Conservation (phyloP, 2,888 invertebrate species). For the Apodemia hepburni region DNA sequence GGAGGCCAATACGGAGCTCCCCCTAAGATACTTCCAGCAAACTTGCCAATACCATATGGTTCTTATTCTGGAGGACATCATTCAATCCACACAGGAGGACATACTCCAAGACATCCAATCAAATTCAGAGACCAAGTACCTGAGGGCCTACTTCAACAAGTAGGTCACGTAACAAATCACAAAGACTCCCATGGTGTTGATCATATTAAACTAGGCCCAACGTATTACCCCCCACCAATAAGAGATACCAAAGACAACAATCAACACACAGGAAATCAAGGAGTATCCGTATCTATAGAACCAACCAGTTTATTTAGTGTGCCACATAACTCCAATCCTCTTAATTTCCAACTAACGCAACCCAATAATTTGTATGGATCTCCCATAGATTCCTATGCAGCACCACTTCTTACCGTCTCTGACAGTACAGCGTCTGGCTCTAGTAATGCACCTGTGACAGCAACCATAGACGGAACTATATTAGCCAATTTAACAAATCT, state of each 20-base stretch:
- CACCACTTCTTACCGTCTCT: slow-evolving; percentile 67
- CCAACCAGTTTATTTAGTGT: slow-evolving; percentile 75
- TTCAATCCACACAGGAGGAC: slow-evolving; percentile 58
- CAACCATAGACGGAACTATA: slow-evolving; percentile 62
- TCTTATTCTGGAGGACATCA: slow-evolving; percentile 65
- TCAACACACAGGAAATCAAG: slow-evolving; percentile 46
- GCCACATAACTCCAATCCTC: slow-evolving; percentile 65
- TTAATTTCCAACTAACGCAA: slow-evolving; percentile 64
- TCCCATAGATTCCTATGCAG: slow-evolving; percentile 75
- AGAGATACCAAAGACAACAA: slow-evolving; percentile 74
- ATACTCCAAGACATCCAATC: slow-evolving; percentile 81
- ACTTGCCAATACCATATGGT: slow-evolving; percentile 67
- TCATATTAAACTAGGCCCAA: slow-evolving; percentile 67
- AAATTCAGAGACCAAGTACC: slow-evolving; percentile 88
- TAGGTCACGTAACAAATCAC: slow-evolving; percentile 82
- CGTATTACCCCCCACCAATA: slow-evolving; percentile 84
- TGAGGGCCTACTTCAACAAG: slow-evolving; percentile 83
- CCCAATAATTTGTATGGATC: slow-evolving; percentile 63
- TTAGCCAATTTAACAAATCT: slow-evolving; percentile 58
- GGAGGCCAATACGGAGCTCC: slow-evolving; percentile 72
- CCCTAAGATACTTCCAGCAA: slow-evolving; percentile 46
- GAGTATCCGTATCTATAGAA: slow-evolving; percentile 64
- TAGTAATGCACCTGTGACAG: slow-evolving; percentile 52
- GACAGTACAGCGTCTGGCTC: slow-evolving; percentile 75
- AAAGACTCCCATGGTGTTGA: slow-evolving; percentile 81